Evolutionary conservation across 2,113 vertebrate genomes (phyloP).

Genomic region (Siniperca chuatsi): DNA sequence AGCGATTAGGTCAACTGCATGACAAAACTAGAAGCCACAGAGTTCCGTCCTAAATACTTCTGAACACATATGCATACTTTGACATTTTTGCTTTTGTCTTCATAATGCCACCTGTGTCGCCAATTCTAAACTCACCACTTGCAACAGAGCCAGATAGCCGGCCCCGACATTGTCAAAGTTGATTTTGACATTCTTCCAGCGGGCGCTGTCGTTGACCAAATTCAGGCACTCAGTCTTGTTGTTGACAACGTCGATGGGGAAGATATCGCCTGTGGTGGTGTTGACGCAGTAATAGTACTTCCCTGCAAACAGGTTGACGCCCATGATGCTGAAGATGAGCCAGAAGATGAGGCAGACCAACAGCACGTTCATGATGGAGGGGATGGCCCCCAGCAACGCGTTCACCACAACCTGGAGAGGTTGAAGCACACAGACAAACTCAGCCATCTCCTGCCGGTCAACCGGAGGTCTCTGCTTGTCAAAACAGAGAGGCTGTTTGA

Average conservation of each 20-base stretch:
- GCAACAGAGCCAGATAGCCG: conserved; percentile 95
- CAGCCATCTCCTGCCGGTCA: conserved; percentile 10
- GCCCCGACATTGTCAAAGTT: conserved; percentile 98
- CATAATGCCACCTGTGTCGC: neutral
- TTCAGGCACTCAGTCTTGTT: conserved; percentile 90
- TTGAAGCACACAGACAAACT: conserved; percentile 21
- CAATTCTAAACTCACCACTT: conserved; percentile 89
- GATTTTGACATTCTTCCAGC: conserved; percentile 98
- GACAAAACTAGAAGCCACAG: neutral
- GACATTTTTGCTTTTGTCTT: neutral
- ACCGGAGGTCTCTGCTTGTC: conserved; percentile 11
- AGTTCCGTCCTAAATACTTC: neutral
- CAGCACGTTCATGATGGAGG: conserved; percentile 99
- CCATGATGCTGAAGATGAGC: conserved; percentile 99
- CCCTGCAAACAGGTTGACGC: conserved; percentile 97
- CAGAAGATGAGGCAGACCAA: conserved; percentile 99
- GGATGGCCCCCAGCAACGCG: conserved; percentile 97
- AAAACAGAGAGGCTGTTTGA: conserved; percentile 14
- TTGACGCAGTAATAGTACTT: conserved; percentile 96
- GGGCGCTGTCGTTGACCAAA: conserved; percentile 84
- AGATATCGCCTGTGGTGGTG: conserved; percentile 86
- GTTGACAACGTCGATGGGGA: conserved; percentile 88
- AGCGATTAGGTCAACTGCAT: neutral
- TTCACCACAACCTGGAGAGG: conserved; percentile 94
- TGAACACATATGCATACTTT: neutral